Evolutionary conservation across 2,797 vertebrate species (phyloP).

Genomic region (Tiaroga cobitis): DNA sequence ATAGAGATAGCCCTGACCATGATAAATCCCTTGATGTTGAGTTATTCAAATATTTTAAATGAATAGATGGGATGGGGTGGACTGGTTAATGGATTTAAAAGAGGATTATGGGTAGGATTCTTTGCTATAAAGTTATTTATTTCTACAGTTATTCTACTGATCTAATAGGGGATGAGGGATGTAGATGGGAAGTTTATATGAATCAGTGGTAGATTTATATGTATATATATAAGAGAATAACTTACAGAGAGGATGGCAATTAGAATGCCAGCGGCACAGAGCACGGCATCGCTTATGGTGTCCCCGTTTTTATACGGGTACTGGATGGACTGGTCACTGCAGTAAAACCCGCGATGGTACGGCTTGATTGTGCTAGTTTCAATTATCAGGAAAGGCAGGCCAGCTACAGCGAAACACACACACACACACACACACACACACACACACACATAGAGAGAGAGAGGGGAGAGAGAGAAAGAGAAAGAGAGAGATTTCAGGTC

Average conservation of each 20-base stretch:
- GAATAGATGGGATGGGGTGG: constrained; percentile 5
- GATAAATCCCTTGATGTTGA: constrained; percentile 31
- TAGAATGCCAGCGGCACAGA: constrained; percentile 94
- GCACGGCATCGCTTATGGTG: constrained; percentile 95
- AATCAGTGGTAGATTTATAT: constrained; percentile 51
- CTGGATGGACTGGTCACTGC: constrained; percentile 95
- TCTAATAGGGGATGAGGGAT: constrained; percentile 34
- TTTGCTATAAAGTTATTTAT: constrained; percentile 21
- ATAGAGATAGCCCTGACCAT: constrained; percentile 47
- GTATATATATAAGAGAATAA: constrained; percentile 59
- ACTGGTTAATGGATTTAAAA: constrained; percentile 41
- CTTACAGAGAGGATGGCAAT: constrained; percentile 95
- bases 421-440: constrained; percentile 44
- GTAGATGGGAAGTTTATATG: constrained; percentile 42
- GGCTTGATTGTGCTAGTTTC: constrained; percentile 96
- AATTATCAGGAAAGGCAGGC: constrained; percentile 98
- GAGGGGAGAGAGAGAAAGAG: constrained; percentile 64
- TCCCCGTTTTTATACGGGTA: constrained; percentile 93
- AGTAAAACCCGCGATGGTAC: constrained; percentile 97
- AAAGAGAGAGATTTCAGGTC: constrained; percentile 66
- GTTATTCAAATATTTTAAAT: constrained; percentile 18
- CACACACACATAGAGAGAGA: constrained; percentile 62
- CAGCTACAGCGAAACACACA: constrained; percentile 78
- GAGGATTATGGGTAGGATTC: constrained; percentile 43
- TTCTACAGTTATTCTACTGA: constrained; percentile 11